Percentiles rank a stretch among this genome's conserved stretches.
These are phyloP conservation scores for Herpetotheres cachinnans DNA, from an alignment of 2,113 vertebrate species.

Conservation along the genomic window DNA sequence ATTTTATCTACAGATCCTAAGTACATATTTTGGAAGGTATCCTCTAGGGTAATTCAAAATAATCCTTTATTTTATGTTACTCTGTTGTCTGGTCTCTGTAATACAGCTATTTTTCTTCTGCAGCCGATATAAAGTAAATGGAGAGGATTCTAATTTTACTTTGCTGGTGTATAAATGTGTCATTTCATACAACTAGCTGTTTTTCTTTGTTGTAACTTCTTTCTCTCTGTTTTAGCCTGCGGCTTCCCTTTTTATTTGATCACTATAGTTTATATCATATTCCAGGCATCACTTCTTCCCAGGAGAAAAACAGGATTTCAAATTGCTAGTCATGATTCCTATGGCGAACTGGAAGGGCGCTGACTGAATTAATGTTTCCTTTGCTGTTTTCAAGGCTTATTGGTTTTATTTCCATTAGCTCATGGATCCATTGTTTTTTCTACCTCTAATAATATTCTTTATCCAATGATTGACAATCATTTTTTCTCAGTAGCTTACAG, in stretches of 20 bases:
- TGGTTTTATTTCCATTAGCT: slow-evolving; percentile 74
- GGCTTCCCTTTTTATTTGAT: slow-evolving; percentile 80
- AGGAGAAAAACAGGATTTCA: slow-evolving; percentile 76
- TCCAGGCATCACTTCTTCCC: slow-evolving; percentile 74
- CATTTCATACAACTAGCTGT: slow-evolving; percentile 76
- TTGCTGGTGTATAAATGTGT: slow-evolving; percentile 73
- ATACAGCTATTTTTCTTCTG: slow-evolving; percentile 66
- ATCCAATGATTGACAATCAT: slow-evolving; percentile 12
- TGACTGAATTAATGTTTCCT: slow-evolving; percentile 76
- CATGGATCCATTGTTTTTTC: slow-evolving; percentile 45
- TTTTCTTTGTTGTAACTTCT: slow-evolving; percentile 80
- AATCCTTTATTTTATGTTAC: slow-evolving; percentile 51
- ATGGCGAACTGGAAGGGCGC: slow-evolving; percentile 67
- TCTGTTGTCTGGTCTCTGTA: slow-evolving; percentile 41
- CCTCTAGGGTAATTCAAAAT: slow-evolving; percentile 42
- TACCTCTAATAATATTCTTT: slow-evolving; percentile 42
- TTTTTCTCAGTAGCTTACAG: slow-evolving; percentile 35
- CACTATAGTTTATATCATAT: slow-evolving; percentile 80
- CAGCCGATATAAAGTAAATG: slow-evolving; percentile 62
- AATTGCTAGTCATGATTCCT: slow-evolving; percentile 75
- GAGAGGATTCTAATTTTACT: slow-evolving; percentile 74
- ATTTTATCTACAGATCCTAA: background rate
- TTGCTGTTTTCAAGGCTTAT: slow-evolving; percentile 65
- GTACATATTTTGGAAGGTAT: background rate
- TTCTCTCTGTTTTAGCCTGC: slow-evolving; percentile 74